Evolutionary conservation across 2,113 vertebrate species (phyloP).

Genomic region (Asarcornis scutulata): DNA sequence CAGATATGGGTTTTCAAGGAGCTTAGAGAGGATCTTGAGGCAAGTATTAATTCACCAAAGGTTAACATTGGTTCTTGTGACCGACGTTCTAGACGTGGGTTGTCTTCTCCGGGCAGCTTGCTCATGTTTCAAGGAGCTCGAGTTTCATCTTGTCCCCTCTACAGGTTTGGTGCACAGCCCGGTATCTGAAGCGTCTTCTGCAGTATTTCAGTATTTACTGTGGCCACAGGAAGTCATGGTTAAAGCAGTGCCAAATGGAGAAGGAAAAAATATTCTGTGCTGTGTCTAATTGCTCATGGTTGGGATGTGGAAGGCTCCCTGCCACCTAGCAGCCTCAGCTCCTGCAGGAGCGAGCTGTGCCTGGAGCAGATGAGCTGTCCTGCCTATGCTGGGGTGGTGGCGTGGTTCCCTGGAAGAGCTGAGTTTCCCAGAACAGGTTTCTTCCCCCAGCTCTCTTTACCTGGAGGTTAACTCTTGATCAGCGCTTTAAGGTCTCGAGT

Average conservation of each 20-base stretch:
- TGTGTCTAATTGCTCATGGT: not conserved
- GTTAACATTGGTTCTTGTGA: not conserved
- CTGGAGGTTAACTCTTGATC: not conserved
- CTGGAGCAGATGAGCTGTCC: not conserved
- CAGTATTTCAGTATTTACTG: not conserved
- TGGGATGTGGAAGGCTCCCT: not conserved
- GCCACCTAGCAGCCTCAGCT: not conserved
- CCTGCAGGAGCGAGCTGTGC: not conserved
- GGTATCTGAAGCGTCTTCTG: not conserved
- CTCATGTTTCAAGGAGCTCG: not conserved
- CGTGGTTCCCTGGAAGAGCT: not conserved
- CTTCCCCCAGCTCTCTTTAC: not conserved
- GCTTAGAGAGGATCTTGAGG: slow-evolving; percentile 31
- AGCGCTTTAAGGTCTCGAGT: not conserved
- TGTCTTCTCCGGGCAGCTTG: not conserved
- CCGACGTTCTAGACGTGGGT: not conserved
- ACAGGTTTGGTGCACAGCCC: not conserved
- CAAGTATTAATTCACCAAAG: not conserved
- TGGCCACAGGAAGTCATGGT: not conserved
- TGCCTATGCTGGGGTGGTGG: no score
- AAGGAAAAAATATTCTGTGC: not conserved
- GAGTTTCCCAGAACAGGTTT: not conserved
- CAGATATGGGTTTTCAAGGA: slow-evolving; percentile 35
- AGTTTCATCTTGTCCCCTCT: not conserved
- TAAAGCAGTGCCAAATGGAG: not conserved